phyloP scores from a whole-genome alignment of 2,888 invertebrate species.

The Caenorhabditis zanzibari region DNA sequence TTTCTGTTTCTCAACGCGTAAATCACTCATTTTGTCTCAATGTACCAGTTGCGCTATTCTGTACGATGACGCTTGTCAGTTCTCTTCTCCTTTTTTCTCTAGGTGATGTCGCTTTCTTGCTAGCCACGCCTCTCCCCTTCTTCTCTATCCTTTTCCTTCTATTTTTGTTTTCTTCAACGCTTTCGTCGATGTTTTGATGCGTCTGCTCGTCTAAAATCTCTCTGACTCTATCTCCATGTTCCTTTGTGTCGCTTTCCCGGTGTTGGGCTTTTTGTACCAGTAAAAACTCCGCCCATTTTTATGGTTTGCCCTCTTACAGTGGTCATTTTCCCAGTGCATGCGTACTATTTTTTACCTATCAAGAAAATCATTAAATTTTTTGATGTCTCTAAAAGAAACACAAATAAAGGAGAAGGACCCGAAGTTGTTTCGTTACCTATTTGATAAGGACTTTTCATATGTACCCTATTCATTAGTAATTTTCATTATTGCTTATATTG shows the following conservation, averaged over 20 bases:
- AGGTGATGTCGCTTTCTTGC: constrained; percentile 40
- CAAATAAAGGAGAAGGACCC: too few species aligned
- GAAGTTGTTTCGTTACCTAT: too few species aligned
- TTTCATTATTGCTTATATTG: too few species aligned
- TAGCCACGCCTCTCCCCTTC: constrained; percentile 26
- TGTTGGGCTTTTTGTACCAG: constrained; percentile 25
- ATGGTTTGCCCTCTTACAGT: not conserved
- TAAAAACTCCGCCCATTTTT: constrained; percentile 16
- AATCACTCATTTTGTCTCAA: constrained; percentile 38
- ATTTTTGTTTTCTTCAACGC: constrained; percentile 17
- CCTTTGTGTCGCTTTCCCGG: constrained; percentile 37
- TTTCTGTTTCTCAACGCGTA: constrained; percentile 6
- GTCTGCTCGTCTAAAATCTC: constrained; percentile 30
- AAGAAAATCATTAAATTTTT: too few species aligned
- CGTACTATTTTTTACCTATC: not conserved
- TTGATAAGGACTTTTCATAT: too few species aligned
- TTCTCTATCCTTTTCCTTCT: constrained; percentile 21
- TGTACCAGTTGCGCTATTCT: constrained; percentile 21
- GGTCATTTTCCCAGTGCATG: not conserved
- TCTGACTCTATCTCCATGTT: constrained; percentile 27
- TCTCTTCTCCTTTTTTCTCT: constrained; percentile 13
- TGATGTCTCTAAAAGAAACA: too few species aligned
- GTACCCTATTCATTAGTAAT: too few species aligned
- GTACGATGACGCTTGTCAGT: constrained; percentile 28
- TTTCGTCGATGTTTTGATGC: constrained; percentile 42